Conservation (phyloP, 2,113 vertebrate genomes). For the Anarhynchus alexandrinus region DNA sequence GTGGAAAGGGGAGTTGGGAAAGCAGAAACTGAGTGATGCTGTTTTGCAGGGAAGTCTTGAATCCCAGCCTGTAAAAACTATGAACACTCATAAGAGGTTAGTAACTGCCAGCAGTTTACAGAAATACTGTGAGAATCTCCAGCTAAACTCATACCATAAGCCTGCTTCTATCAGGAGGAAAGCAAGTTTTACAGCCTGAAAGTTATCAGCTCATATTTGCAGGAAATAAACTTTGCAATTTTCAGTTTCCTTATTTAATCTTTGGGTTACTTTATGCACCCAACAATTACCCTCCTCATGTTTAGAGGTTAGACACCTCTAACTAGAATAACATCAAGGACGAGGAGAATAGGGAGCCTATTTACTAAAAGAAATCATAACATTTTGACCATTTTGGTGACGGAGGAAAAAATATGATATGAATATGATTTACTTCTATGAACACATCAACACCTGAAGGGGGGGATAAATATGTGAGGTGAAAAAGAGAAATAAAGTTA, state of each 20-base stretch:
- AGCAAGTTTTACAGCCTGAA: not conserved
- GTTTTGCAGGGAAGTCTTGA: slow-evolving; percentile 10
- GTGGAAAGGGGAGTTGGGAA: slow-evolving; percentile 20
- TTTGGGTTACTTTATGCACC: not conserved
- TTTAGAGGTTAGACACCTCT: not conserved
- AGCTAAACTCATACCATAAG: not conserved
- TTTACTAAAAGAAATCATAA: not conserved
- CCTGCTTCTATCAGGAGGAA: not conserved
- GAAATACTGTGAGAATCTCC: not conserved
- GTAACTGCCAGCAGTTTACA: not conserved
- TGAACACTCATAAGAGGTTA: not conserved
- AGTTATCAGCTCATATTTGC: not conserved
- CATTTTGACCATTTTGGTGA: not conserved
- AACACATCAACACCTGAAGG: not conserved
- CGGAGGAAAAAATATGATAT: not conserved
- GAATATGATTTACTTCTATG: not conserved
- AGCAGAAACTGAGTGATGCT: not conserved
- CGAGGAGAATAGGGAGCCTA: not conserved
- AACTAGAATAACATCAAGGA: not conserved
- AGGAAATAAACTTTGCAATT: not conserved
- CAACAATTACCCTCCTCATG: not conserved
- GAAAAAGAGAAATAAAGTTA: not conserved
- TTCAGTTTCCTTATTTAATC: not conserved
- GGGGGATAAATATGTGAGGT: not conserved
- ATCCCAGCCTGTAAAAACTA: not conserved